Percentiles rank a stretch among this genome's conserved stretches.
Evolutionary conservation across 2,113 vertebrate genomes (phyloP).

Genomic region (Onychorhynchus coronatus): DNA sequence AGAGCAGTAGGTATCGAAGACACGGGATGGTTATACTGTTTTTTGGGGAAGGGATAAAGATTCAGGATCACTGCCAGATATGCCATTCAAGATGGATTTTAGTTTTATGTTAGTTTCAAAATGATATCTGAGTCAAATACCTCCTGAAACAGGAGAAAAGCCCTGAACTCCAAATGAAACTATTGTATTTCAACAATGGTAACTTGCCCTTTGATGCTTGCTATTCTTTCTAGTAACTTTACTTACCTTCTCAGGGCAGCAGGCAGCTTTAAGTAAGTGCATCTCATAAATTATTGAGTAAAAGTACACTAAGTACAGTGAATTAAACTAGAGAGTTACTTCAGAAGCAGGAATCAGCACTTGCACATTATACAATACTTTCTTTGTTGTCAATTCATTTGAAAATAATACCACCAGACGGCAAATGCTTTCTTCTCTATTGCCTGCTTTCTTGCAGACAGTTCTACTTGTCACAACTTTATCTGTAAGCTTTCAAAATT

Average conservation of each 20-base stretch:
- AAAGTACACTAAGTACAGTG: constrained; percentile 10
- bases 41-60: neutral
- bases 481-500: neutral
- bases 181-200: neutral
- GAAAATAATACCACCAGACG: neutral
- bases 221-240: neutral
- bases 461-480: constrained; percentile 8
- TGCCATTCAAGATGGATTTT: neutral
- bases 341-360: neutral
- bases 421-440: neutral
- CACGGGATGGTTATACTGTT: neutral
- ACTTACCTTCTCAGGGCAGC: neutral
- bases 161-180: neutral
- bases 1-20: neutral
- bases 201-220: neutral
- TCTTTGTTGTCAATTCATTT: constrained; percentile 11
- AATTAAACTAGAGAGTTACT: constrained; percentile 19
- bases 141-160: neutral
- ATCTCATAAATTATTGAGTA: constrained; percentile 6
- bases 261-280: constrained; percentile 8
- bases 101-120: neutral
- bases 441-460: neutral
- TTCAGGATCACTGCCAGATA: neutral
- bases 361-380: neutral
- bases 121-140: neutral